phyloP scores from a whole-genome alignment of 2,113 vertebrate genomes.

The Mastomys natalensis region DNA sequence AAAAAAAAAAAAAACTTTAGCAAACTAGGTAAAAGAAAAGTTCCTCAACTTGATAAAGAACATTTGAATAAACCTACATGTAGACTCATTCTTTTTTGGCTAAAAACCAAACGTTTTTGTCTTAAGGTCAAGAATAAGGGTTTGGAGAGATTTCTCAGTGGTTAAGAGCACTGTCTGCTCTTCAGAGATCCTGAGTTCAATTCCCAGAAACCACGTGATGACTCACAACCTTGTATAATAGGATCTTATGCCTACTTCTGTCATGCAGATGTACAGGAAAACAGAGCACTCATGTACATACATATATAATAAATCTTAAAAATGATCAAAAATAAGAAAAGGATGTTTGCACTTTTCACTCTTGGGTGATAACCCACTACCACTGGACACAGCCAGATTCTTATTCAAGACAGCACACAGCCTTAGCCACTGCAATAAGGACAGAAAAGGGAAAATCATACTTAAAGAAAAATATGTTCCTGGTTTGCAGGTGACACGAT shows the following conservation, averaged over 20 bases:
- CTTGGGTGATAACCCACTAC: not conserved
- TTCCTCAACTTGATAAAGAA: not conserved
- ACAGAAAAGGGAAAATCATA: conserved; percentile 16
- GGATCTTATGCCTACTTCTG: no score
- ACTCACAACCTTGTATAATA: no score
- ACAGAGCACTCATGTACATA: no score
- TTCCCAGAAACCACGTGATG: no score
- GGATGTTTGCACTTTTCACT: not conserved
- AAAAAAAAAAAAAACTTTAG: not conserved
- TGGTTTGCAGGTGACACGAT: not conserved
- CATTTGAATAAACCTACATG: conserved; percentile 8
- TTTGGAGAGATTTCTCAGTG: no score
- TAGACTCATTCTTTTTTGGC: conserved; percentile 23
- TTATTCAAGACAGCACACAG: not conserved
- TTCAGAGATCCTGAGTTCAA: no score
- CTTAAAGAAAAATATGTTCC: not conserved
- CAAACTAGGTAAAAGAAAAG: conserved; percentile 5
- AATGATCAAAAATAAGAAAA: not conserved
- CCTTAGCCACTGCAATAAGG: not conserved
- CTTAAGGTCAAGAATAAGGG: not conserved
- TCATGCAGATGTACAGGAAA: no score
- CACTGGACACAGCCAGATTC: not conserved
- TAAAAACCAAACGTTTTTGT: conserved; percentile 30
- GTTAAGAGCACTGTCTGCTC: no score
- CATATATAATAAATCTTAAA: no score